Conservation (phyloP, 2,797 vertebrate genomes). For the Pipistrellus pygmaeus region DNA sequence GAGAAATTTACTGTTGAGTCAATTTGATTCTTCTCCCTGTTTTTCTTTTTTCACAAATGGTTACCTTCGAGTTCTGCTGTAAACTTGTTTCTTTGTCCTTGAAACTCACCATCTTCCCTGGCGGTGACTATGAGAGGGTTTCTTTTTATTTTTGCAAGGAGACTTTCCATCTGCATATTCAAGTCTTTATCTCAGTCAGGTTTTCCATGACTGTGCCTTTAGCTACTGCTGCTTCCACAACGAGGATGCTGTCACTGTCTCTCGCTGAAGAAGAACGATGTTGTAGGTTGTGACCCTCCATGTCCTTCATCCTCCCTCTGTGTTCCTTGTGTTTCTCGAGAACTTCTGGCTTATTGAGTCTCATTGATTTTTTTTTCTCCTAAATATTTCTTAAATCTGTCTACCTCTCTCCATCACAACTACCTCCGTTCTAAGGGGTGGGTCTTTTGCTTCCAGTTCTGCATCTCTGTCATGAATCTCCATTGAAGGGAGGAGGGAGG, state of each 20-base stretch:
- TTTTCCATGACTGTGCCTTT: neutral
- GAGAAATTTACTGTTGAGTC: neutral
- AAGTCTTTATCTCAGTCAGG: neutral
- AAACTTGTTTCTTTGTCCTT: slow-evolving; percentile 32
- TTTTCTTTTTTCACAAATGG: slow-evolving; percentile 15
- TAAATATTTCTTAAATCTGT: neutral
- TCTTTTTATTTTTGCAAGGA: neutral
- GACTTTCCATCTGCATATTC: neutral
- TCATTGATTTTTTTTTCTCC: neutral
- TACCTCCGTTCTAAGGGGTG: neutral
- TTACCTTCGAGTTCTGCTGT: neutral
- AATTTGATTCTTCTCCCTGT: neutral
- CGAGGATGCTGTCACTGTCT: neutral
- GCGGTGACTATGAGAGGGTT: neutral
- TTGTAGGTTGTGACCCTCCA: neutral
- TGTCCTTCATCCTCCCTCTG: neutral
- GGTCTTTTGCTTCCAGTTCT: slow-evolving; percentile 10
- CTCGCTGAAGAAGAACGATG: neutral
- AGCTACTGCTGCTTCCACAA: neutral
- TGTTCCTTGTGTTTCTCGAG: neutral
- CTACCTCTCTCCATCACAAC: neutral
- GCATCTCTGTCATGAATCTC: neutral
- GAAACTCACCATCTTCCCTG: slow-evolving; percentile 32
- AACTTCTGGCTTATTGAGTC: neutral
- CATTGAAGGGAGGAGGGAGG: neutral